A percentile compares a stretch with the other conserved stretches of the same genome.
Evolutionary conservation across 1,140 invertebrate genomes (phyloP).

Genomic region (Diachasma alloeum): DNA sequence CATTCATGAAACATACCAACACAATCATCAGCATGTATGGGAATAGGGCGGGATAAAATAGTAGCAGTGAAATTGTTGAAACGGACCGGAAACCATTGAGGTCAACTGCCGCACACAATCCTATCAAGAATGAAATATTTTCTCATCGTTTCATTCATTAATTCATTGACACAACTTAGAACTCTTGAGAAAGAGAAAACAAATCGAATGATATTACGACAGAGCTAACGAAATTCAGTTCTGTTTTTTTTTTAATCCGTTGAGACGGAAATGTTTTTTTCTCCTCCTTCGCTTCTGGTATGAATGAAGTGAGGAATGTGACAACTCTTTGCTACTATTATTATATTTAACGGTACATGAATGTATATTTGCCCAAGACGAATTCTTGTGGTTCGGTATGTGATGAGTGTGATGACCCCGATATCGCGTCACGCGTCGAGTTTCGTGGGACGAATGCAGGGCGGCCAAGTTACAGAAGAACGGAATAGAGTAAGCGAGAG

Average conservation of each 20-base stretch:
- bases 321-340: constrained; percentile 1
- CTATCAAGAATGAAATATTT: constrained; percentile 47
- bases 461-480: background rate
- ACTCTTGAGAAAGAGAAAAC: background rate
- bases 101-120: background rate
- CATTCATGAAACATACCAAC: constrained; percentile 31
- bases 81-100: constrained; percentile 18
- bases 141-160: constrained; percentile 29
- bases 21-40: background rate
- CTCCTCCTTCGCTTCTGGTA: constrained; percentile 32
- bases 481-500: background rate
- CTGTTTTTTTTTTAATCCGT: background rate
- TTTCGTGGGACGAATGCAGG: constrained; percentile 34
- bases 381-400: constrained; percentile 21
- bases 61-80: background rate
- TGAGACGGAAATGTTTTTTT: background rate
- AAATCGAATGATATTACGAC: background rate
- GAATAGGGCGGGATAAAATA: background rate
- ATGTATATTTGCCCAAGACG: constrained; percentile 23
- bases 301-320: constrained; percentile 6
- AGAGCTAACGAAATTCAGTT: background rate
- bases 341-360: constrained; percentile 8
- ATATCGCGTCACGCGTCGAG: constrained; percentile 31
- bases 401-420: constrained; percentile 23
- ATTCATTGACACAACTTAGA: background rate